Percentiles rank a stretch among this genome's conserved stretches.
These are phyloP conservation scores for Caenorhabditis sp. DNA, from an alignment of 2,888 invertebrate species.

Conservation along the genomic window DNA sequence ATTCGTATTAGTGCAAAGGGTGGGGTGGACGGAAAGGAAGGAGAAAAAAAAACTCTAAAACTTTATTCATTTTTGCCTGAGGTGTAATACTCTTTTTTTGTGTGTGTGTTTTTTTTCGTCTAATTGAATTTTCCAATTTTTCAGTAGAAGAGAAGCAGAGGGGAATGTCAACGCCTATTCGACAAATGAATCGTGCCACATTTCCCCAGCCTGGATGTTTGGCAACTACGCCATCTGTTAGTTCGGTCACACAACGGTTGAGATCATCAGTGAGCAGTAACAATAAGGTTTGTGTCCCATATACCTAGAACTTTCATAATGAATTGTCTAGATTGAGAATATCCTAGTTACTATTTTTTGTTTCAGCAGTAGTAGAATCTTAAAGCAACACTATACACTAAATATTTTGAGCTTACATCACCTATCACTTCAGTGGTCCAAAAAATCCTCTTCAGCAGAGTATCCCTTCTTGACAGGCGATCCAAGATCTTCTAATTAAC, in stretches of 20 bases:
- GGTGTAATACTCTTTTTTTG: background rate
- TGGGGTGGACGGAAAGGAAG: too few species aligned
- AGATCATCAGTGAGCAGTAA: slow-evolving; percentile 22
- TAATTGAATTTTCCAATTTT: background rate
- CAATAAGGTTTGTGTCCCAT: slow-evolving; percentile 24
- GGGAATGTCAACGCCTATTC: slow-evolving; percentile 25
- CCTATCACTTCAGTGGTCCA: too few species aligned
- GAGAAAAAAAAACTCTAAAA: background rate
- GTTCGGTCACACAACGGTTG: slow-evolving; percentile 3
- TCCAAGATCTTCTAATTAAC: too few species aligned
- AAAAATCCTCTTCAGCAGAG: too few species aligned
- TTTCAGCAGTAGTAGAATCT: too few species aligned
- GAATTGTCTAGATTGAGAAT: too few species aligned
- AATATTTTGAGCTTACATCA: too few species aligned
- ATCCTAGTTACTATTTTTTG: too few species aligned
- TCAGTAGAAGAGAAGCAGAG: background rate
- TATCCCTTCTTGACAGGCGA: too few species aligned
- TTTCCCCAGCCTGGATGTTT: slow-evolving; percentile 26
- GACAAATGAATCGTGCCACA: slow-evolving; percentile 22
- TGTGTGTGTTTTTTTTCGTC: background rate
- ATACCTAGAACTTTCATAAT: too few species aligned
- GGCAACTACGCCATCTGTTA: background rate
- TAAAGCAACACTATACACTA: too few species aligned
- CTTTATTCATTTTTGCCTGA: background rate
- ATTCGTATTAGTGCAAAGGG: too few species aligned